phyloP scores from a whole-genome alignment of 2,113 vertebrate genomes.

The Grammomys surdaster region DNA sequence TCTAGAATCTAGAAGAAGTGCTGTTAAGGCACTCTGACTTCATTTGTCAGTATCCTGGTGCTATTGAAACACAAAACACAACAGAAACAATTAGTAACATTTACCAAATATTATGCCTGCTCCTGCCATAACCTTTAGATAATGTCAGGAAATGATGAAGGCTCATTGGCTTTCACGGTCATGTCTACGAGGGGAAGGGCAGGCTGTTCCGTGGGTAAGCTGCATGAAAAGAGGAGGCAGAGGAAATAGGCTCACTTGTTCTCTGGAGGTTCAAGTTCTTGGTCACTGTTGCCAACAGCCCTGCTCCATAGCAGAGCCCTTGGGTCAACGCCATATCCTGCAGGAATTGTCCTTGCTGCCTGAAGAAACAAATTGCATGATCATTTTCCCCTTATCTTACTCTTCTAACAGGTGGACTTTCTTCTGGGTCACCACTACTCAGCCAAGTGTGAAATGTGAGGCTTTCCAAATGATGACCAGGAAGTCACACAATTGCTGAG shows the following conservation, averaged over 20 bases:
- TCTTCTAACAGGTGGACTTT: background rate
- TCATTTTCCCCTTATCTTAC: background rate
- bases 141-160: background rate
- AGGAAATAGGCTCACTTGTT: slow-evolving; percentile 5
- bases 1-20: background rate
- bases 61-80: slow-evolving; percentile 20
- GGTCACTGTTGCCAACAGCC: rapidly evolving
- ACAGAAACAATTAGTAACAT: background rate
- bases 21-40: background rate
- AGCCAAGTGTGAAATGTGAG: background rate
- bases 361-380: slow-evolving; percentile 80
- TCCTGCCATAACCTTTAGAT: background rate
- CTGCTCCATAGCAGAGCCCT: background rate
- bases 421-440: background rate
- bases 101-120: background rate
- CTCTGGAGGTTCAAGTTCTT: background rate
- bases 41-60: background rate
- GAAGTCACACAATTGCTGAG: background rate
- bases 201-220: slow-evolving; percentile 4
- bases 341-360: slow-evolving; percentile 98
- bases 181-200: background rate
- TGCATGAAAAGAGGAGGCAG: background rate
- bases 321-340: slow-evolving; percentile 93
- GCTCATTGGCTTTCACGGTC: slow-evolving; percentile 36
- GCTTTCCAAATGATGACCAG: background rate